Evolutionary conservation across 2,888 invertebrate species (phyloP).

Genomic region (Diarsia brunnea): DNA sequence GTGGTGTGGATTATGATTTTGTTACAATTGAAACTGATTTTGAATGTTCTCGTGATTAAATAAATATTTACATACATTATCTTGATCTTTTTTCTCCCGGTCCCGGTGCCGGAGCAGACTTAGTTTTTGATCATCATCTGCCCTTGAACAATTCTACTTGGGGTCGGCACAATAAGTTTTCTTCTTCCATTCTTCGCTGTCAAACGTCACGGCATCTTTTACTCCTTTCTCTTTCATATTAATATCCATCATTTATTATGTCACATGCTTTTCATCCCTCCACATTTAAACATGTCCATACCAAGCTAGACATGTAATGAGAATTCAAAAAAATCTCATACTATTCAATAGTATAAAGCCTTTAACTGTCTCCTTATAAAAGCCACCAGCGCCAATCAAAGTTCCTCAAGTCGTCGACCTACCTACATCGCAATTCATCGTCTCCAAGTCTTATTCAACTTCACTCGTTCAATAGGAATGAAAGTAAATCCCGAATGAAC

Average conservation of each 20-base stretch:
- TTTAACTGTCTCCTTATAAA: not conserved
- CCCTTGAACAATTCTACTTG: no score
- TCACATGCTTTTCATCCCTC: no score
- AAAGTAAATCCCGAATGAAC: constrained; percentile 77
- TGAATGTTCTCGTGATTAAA: not conserved
- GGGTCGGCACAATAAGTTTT: no score
- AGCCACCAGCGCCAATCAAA: constrained; percentile 31
- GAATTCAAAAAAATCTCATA: not conserved
- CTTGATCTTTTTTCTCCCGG: not conserved
- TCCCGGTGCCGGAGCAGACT: not conserved
- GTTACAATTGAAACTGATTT: not conserved
- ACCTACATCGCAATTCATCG: constrained; percentile 45
- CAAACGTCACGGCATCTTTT: no score
- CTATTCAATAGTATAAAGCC: constrained; percentile 1
- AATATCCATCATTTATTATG: no score
- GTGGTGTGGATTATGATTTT: not conserved
- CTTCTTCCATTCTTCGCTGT: no score
- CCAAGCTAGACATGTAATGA: no score
- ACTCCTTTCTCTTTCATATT: no score
- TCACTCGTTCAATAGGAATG: constrained; percentile 77
- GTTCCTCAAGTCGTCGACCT: constrained; percentile 15
- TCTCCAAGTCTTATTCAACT: constrained; percentile 58
- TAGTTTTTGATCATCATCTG: not conserved
- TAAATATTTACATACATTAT: not conserved
- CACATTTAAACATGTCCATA: no score